Base-by-base conservation (phyloP, 1,140 invertebrate species). In the Drosophila takahashii region DNA sequence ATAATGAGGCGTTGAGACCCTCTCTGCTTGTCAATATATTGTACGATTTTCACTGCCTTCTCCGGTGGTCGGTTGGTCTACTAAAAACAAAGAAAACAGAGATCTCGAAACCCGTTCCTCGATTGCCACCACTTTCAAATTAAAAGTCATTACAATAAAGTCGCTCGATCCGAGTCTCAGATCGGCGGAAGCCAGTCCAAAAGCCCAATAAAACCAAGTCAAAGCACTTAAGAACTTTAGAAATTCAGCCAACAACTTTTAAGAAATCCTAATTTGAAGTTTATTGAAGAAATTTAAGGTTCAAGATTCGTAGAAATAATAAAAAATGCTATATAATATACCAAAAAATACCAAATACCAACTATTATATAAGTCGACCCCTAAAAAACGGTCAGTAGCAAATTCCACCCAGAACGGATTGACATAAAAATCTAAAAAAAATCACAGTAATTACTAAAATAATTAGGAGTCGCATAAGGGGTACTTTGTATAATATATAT, bases 1-100 rank as follows among this genome's bases (percentile, higher is more conserved):
- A 81, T 86, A 86, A 86, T 86, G 83, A 86, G 81, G 83, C 78
- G 81, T 81, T 86, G 81, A 86, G 83, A 66, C 60, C 41, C 58
- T 64, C 42, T 48, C 27, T 26, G 22, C 44, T 56, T 72, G 70
- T 72, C 70, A 62, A 74, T 74, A 72, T 60, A 42, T 52, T 34
- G 27, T 50, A 48, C 18, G 34, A 53, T 74, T 62, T 74, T 72
- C 66, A 62, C 58, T 71, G 50, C 16, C 57, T 61, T 52, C 60
- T 27, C 18, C 18, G 72, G 72, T 76, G 72, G 72, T 66, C 60
- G 57, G 1, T 10, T 9, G 2, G 29, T 32, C 29, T 32, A 32
- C 29, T 32, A 1, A 32, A 32, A 3, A 47, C 15, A 16, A n/a
- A 26, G 6, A 57, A 27, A 18, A 15, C 9, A 18, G 32, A 15